Evolutionary conservation across 2,113 vertebrate species (phyloP).

Genomic region (Machaerirhynchus nigripectus): DNA sequence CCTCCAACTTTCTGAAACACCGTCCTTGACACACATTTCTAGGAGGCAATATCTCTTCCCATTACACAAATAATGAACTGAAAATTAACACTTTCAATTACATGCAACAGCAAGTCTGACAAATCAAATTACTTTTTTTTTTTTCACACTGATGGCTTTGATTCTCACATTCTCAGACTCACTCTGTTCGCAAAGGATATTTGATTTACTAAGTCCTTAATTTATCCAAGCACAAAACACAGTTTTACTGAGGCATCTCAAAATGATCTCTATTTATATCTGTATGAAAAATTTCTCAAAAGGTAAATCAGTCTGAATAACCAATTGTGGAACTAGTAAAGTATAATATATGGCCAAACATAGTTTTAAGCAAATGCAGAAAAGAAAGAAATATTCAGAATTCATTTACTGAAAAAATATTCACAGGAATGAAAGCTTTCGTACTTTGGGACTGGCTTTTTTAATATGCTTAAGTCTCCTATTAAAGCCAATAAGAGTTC

Average conservation of each 20-base stretch:
- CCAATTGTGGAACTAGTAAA: background rate
- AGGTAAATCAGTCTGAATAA: background rate
- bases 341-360: background rate
- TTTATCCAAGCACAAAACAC: background rate
- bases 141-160: background rate
- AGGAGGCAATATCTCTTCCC: background rate
- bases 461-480: background rate
- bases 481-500: background rate
- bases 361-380: background rate
- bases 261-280: background rate
- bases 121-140: background rate
- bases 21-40: conserved; percentile 21
- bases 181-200: background rate
- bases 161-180: background rate
- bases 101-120: background rate
- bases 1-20: background rate
- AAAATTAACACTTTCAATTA: conserved; percentile 48
- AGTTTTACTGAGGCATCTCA: background rate
- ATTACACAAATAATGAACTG: conserved; percentile 8
- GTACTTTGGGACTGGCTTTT: background rate
- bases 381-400: background rate
- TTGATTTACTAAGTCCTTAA: background rate
- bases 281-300: background rate
- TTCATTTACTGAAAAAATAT: background rate
- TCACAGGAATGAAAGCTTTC: background rate